A percentile compares a stretch with the other conserved stretches of the same genome.
Evolutionary conservation across 1,140 invertebrate species (phyloP).

Genomic region (Drosophila nannoptera): DNA sequence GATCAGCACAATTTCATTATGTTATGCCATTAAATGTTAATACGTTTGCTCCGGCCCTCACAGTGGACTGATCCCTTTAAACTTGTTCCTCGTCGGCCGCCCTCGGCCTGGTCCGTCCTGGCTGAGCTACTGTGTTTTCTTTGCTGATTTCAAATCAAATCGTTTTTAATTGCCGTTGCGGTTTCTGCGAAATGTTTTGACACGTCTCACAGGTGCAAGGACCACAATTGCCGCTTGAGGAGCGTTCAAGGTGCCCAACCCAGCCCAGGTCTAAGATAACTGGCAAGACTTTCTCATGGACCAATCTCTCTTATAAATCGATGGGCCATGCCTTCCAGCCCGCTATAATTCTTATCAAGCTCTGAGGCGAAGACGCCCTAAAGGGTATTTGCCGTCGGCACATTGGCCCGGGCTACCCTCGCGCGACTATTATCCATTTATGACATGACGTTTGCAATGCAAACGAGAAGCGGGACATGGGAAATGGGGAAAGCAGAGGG

Average conservation of each 20-base stretch:
- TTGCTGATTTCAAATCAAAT: slow-evolving; percentile 75
- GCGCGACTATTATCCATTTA: slow-evolving; percentile 20
- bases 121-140: slow-evolving; percentile 51
- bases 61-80: slow-evolving; percentile 31
- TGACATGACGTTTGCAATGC: slow-evolving; percentile 13
- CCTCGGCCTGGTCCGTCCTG: background rate
- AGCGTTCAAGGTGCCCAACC: too few species aligned
- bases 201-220: slow-evolving; percentile 21
- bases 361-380: background rate
- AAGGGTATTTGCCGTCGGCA: slow-evolving; percentile 11
- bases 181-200: slow-evolving; percentile 68
- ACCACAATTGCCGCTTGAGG: too few species aligned
- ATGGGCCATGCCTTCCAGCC: too few species aligned
- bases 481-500: background rate
- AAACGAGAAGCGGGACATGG: background rate
- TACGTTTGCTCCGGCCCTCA: slow-evolving; percentile 27
- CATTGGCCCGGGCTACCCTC: background rate
- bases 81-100: slow-evolving; percentile 13
- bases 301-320: too few species aligned
- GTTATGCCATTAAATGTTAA: slow-evolving; percentile 74
- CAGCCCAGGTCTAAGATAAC: too few species aligned
- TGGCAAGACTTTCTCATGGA: too few species aligned
- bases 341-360: too few species aligned
- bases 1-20: slow-evolving; percentile 68
- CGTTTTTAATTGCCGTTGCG: slow-evolving; percentile 68